Evolutionary conservation across 2,888 invertebrate genomes (phyloP).

Genomic region (Thecocarcelia acutangulata): DNA sequence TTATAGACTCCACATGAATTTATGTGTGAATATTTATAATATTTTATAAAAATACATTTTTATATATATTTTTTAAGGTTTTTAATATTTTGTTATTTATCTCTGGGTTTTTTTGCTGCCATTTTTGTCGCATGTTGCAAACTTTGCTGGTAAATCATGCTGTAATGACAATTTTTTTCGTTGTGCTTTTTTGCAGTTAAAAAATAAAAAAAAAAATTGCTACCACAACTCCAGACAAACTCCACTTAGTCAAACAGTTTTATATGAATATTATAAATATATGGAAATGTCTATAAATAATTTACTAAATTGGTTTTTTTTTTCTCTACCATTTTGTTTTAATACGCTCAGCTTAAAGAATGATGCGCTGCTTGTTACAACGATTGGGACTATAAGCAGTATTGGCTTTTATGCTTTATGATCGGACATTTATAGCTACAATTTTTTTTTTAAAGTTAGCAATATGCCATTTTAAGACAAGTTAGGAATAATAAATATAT

Average conservation of each 20-base stretch:
- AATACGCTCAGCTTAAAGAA: constrained; percentile 7
- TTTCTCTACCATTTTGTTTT: constrained; percentile 17
- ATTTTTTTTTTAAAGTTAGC: constrained; percentile 16
- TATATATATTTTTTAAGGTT: constrained; percentile 4
- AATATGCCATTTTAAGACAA: constrained; percentile 3
- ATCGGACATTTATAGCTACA: neutral
- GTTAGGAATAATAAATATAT: too few species aligned
- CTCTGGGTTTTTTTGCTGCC: neutral
- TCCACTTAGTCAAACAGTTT: constrained; percentile 46
- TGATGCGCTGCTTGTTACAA: constrained; percentile 38
- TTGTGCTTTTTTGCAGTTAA: neutral
- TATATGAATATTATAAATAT: constrained; percentile 42
- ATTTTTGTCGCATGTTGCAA: constrained; percentile 23
- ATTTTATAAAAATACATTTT: constrained; percentile 23
- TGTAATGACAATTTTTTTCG: constrained; percentile 34
- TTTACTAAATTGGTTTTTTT: constrained; percentile 34
- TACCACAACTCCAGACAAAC: constrained; percentile 40
- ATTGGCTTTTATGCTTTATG: constrained; percentile 41
- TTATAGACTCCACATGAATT: constrained; percentile 21
- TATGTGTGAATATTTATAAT: constrained; percentile 31
- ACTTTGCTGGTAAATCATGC: constrained; percentile 41
- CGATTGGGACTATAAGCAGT: constrained; percentile 14
- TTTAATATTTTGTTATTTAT: constrained; percentile 48
- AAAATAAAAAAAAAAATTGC: constrained; percentile 4
- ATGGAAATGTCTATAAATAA: constrained; percentile 44